These are phyloP conservation scores for Bergia puertoricense DNA, from an alignment of 92 coral and sea anemone species.

Conservation along the genomic window DNA sequence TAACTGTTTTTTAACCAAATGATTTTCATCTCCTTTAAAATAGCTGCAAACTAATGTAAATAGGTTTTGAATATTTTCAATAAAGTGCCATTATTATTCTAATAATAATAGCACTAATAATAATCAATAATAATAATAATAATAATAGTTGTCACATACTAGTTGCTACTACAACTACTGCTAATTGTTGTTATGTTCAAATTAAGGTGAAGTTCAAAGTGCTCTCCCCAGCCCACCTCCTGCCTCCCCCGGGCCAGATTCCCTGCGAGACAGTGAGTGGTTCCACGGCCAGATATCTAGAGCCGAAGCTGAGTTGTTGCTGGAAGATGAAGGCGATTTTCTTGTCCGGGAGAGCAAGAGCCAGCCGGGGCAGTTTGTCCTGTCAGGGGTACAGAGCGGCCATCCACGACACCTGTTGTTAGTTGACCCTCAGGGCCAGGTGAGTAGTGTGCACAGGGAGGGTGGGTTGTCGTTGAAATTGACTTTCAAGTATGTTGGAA, in stretches of 20 bases:
- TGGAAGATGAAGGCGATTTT: conserved; percentile 94
- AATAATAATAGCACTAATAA: no score
- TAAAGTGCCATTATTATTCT: no score
- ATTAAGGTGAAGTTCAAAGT: conserved; percentile 16
- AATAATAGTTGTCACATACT: no score
- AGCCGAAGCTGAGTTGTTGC: conserved; percentile 85
- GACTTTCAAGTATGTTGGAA: no score
- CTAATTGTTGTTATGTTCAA: background rate
- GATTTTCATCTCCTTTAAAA: no score
- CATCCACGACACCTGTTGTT: conserved; percentile 81
- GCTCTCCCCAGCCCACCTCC: conserved; percentile 32
- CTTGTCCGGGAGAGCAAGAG: conserved; percentile 93
- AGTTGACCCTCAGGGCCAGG: conserved; percentile 96
- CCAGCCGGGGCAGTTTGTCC: conserved; percentile 94
- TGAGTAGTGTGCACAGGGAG: background rate
- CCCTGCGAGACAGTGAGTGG: conserved; percentile 68
- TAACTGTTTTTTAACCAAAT: no score
- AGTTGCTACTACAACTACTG: no score
- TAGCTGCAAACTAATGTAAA: no score
- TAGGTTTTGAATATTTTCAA: no score
- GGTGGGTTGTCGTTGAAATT: no score
- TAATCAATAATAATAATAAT: no score
- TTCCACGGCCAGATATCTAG: conserved; percentile 89
- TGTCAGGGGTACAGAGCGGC: conserved; percentile 86
- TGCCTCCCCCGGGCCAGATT: background rate